phyloP scores from a whole-genome alignment of 2,888 invertebrate genomes.

The Tubulanus polymorphus region DNA sequence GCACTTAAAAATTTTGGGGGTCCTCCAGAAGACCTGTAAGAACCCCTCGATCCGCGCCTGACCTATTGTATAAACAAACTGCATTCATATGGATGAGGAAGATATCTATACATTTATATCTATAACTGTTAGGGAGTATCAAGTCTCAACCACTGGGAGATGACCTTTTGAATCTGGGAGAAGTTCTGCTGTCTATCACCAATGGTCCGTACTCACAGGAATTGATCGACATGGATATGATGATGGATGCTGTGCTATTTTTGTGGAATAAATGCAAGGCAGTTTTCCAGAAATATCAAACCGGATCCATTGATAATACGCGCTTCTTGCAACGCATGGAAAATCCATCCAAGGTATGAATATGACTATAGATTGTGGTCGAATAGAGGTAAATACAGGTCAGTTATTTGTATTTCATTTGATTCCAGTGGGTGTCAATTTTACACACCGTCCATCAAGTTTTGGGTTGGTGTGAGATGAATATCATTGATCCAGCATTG shows the following conservation, averaged over 20 bases:
- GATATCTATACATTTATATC: too few species aligned
- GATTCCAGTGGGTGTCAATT: constrained; percentile 49
- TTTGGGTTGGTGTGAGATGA: constrained; percentile 49
- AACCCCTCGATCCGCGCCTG: too few species aligned
- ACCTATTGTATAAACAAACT: too few species aligned
- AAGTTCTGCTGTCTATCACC: constrained; percentile 42
- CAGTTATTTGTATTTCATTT: not conserved
- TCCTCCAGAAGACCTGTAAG: too few species aligned
- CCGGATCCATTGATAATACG: constrained; percentile 48
- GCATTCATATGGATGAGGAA: too few species aligned
- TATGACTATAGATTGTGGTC: too few species aligned
- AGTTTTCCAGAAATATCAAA: constrained; percentile 50
- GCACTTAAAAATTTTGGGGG: too few species aligned
- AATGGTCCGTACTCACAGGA: constrained; percentile 39
- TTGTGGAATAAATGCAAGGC: constrained; percentile 51
- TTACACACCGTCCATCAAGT: constrained; percentile 48
- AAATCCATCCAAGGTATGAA: constrained; percentile 44
- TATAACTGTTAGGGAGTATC: not conserved
- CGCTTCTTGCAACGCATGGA: constrained; percentile 50
- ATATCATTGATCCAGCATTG: constrained; percentile 47
- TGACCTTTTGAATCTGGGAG: constrained; percentile 43
- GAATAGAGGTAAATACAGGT: not conserved
- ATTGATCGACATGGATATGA: constrained; percentile 44
- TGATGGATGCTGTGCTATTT: constrained; percentile 47
- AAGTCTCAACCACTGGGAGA: constrained; percentile 15